phyloP scores from a whole-genome alignment of 1,140 invertebrate species.

The Orius laevigatus region DNA sequence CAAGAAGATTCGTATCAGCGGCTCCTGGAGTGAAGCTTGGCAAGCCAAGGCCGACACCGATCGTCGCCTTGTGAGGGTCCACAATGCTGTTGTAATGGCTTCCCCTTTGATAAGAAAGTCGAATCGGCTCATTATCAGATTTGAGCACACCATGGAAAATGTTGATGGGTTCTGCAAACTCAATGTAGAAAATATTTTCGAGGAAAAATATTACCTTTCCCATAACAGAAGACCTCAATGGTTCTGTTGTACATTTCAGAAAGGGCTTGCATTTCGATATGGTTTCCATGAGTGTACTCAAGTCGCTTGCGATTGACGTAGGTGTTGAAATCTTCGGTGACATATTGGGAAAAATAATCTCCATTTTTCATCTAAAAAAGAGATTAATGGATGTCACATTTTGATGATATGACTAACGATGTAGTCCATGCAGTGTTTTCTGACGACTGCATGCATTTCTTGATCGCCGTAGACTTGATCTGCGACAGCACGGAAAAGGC shows the following conservation, averaged over 20 bases:
- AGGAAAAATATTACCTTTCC: constrained; percentile 37
- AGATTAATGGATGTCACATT: too few relatives aligned
- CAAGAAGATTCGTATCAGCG: constrained; percentile 55
- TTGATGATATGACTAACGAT: too few relatives aligned
- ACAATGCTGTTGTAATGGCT: constrained; percentile 85
- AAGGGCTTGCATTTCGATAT: constrained; percentile 87
- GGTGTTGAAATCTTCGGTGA: constrained; percentile 79
- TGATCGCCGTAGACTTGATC: constrained; percentile 89
- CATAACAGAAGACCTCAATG: constrained; percentile 86
- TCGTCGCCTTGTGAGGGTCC: constrained; percentile 70
- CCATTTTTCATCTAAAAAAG: constrained; percentile 53
- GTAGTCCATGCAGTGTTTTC: constrained; percentile 85
- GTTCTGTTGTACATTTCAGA: constrained; percentile 84
- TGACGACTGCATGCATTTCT: constrained; percentile 73
- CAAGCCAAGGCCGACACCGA: constrained; percentile 74
- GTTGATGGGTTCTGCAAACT: constrained; percentile 65
- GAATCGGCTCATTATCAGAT: constrained; percentile 64
- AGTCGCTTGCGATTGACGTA: constrained; percentile 68
- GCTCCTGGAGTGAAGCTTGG: constrained; percentile 68
- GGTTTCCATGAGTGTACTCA: constrained; percentile 76
- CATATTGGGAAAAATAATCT: constrained; percentile 85
- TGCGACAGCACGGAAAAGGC: constrained; percentile 78
- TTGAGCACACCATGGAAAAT: constrained; percentile 66
- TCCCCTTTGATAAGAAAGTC: constrained; percentile 77
- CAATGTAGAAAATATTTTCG: not conserved